A percentile compares a stretch with the other conserved stretches of the same genome.
Conservation (phyloP, 2,113 vertebrate species). For the Sturnira hondurensis region DNA sequence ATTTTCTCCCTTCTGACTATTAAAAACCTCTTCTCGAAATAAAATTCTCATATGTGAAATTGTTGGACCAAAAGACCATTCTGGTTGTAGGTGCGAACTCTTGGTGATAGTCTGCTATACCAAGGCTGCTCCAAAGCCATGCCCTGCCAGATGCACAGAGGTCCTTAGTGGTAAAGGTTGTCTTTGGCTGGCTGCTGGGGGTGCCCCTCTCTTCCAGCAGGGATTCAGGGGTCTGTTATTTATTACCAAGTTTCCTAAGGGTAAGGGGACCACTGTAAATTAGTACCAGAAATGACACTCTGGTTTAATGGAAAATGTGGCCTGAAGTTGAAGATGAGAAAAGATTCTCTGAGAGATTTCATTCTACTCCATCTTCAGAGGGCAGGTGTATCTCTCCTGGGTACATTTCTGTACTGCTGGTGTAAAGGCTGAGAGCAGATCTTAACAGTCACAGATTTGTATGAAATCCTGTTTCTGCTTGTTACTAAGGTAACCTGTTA, state of each 20-base stretch:
- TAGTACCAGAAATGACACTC: neutral
- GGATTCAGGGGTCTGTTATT: neutral
- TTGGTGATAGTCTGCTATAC: neutral
- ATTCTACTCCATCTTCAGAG: neutral
- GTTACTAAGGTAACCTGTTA: slow-evolving; percentile 27
- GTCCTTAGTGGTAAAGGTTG: neutral
- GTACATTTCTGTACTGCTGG: neutral
- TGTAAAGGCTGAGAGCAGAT: neutral
- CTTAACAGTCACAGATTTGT: neutral
- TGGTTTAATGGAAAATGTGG: neutral
- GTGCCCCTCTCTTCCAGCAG: neutral
- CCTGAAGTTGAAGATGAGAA: neutral
- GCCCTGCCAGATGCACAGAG: neutral
- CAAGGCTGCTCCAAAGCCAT: neutral
- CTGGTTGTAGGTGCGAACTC: neutral
- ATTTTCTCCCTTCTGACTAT: neutral
- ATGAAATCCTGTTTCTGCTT: neutral
- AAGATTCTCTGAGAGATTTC: neutral
- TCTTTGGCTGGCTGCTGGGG: neutral
- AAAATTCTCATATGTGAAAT: neutral
- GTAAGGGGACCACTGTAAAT: neutral
- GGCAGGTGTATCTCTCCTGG: neutral
- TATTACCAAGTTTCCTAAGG: neutral
- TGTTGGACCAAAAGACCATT: neutral
- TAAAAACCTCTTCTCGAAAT: neutral